Evolutionary conservation across 2,113 vertebrate genomes (phyloP).

Genomic region (Atlantisia rogersi): DNA sequence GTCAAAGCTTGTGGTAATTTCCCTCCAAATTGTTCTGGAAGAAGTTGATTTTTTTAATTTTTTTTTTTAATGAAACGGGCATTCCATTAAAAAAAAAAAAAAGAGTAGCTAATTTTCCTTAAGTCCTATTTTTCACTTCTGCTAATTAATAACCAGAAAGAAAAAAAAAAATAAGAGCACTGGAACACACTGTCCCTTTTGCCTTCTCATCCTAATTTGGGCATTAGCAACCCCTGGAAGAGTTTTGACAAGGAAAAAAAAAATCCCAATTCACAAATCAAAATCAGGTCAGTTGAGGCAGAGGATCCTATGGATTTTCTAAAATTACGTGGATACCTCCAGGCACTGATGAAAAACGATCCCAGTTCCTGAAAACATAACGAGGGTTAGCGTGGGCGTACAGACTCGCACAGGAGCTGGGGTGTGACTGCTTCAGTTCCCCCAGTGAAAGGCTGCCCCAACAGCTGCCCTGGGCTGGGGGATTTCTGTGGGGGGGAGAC

Average conservation of each 20-base stretch:
- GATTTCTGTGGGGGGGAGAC: not conserved
- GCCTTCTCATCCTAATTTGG: slow-evolving; percentile 58
- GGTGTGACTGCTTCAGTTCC: accelerated
- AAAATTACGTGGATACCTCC: slow-evolving; percentile 56
- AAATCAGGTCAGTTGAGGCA: slow-evolving; percentile 61
- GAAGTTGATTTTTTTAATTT: not conserved
- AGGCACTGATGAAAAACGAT: slow-evolving; percentile 28
- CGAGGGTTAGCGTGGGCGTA: accelerated
- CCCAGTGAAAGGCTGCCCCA: not conserved
- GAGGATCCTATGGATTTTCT: slow-evolving; percentile 34
- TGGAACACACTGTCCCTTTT: slow-evolving; percentile 14
- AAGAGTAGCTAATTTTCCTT: not conserved
- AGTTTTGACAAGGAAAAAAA: slow-evolving; percentile 35
- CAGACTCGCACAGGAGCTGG: accelerated
- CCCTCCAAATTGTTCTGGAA: not conserved
- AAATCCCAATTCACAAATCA: slow-evolving; percentile 66
- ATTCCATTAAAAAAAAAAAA: not conserved
- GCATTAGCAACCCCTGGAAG: slow-evolving; percentile 28
- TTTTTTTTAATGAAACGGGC: not conserved
- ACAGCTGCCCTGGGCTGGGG: not conserved
- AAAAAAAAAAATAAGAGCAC: not conserved
- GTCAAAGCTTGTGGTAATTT: not conserved
- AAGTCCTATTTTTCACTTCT: slow-evolving; percentile 48
- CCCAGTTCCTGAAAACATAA: not conserved
- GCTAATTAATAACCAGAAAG: slow-evolving; percentile 46